A percentile compares a stretch with the other conserved stretches of the same genome.
phyloP scores from a whole-genome alignment of 2,888 invertebrate genomes.

The Eugnorisma glareosa region DNA sequence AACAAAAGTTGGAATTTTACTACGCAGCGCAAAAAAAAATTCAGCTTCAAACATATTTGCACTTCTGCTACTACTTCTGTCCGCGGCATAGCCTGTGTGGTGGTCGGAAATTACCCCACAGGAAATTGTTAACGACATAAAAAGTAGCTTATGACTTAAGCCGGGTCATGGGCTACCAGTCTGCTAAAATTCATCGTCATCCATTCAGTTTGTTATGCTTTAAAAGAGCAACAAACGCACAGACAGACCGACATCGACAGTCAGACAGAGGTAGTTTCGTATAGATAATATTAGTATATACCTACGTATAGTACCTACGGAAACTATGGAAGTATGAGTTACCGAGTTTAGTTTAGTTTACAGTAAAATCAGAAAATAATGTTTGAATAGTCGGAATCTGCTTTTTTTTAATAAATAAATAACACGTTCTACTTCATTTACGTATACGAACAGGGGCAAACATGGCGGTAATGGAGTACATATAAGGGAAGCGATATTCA shows the following conservation, averaged over 20 bases:
- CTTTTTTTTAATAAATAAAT: not conserved
- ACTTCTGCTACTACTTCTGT: not conserved
- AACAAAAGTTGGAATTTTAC: conserved; percentile 9
- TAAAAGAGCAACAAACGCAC: not conserved
- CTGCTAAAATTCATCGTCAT: not conserved
- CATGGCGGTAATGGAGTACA: not conserved
- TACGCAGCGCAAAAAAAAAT: conserved; percentile 1
- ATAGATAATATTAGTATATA: not conserved
- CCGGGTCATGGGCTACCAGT: not conserved
- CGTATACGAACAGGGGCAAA: not conserved
- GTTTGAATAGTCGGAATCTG: not conserved
- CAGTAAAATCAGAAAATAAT: not conserved
- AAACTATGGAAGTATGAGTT: not conserved
- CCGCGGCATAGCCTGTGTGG: not conserved
- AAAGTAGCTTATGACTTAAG: not conserved
- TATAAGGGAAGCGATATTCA: not conserved
- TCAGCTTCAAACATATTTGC: not conserved
- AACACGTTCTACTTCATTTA: not conserved
- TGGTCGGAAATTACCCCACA: not conserved
- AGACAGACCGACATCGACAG: not conserved
- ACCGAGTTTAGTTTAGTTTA: not conserved
- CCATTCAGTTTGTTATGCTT: not conserved
- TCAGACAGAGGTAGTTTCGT: not conserved
- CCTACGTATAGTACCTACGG: too few relatives aligned
- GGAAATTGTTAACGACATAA: not conserved